Base-by-base conservation (phyloP, 2,888 invertebrate genomes). In the Lypha dubia region DNA sequence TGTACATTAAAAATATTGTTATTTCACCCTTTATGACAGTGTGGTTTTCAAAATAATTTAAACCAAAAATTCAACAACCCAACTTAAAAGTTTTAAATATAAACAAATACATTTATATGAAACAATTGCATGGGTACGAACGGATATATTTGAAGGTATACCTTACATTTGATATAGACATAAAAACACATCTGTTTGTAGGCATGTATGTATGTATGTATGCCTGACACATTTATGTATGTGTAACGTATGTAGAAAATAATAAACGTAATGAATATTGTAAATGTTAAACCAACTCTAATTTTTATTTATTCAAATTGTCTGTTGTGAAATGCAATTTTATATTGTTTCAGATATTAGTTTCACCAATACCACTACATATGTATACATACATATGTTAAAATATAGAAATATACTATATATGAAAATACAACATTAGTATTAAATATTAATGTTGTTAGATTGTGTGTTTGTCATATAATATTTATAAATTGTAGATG, bases 401-500 rank as follows among this genome's bases (percentile, higher is more conserved):
- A 89, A n/a, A n/a, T n/a, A 89, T 88, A 90, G 89, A 89, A 90
- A 89, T 87, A 86, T 88, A 87, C 87, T 86, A 85, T 88, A 88
- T 87, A 88, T 88, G n/a, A n/a, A 7, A 44, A 13, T 1, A 35
- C 22, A 28, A 32, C 32, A n/a, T n/a, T n/a, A n/a, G n/a, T n/a
- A n/a, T n/a, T 5, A 28, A 22, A 73, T 62, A 62, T 73, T n/a
- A n/a, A 67, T 68, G 44, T 83, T 68, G 62, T 44, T 67, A 1
- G 22, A 62, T 63, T 51, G 9, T 49, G 28, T 73, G 8, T 62
- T 24, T 63, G 35, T 15, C 20, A 24, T 49, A 20, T n/a, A 22
- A 28, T 35, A 53, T 32, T 35, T 35, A 11, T 56, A 6, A 8
- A 15, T 15, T 32, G 8, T 58, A 32, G 32, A 51, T 51, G n/a